Evolutionary conservation across 2,113 vertebrate genomes (phyloP).

Genomic region (Gasterosteus nipponicus): DNA sequence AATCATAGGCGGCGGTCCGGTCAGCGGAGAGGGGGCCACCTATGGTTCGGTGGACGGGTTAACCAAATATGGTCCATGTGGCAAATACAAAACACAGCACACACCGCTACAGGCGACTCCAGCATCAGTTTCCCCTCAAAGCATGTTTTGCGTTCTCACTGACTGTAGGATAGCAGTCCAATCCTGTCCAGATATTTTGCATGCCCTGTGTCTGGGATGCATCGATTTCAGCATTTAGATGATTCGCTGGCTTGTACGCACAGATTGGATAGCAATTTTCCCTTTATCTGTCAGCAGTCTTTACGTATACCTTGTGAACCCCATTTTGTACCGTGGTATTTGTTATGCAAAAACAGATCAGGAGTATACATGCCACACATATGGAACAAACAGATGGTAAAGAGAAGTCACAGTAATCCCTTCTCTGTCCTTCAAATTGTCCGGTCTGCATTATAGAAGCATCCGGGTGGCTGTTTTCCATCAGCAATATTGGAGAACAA

Average conservation of each 20-base stretch:
- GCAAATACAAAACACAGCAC: no score
- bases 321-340: background rate
- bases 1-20: no score
- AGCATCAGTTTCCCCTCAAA: no score
- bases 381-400: background rate
- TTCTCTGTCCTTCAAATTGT: background rate
- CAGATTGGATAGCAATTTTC: background rate
- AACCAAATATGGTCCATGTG: no score
- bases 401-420: background rate
- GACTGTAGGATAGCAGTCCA: no score
- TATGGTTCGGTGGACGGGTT: no score
- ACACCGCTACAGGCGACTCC: no score
- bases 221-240: background rate
- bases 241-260: background rate
- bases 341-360: background rate
- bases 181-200: no score
- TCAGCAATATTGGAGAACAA: conserved; percentile 57
- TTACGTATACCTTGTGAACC: background rate
- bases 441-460: background rate
- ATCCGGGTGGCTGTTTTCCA: conserved; percentile 34
- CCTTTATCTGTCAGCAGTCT: background rate
- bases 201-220: no score
- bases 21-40: no score
- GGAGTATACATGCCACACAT: conserved; percentile 3
- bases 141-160: no score